Percentiles rank a stretch among this genome's conserved stretches.
These are phyloP conservation scores for Garrulus glandarius DNA, from an alignment of 2,797 vertebrate genomes.

Conservation along the genomic window DNA sequence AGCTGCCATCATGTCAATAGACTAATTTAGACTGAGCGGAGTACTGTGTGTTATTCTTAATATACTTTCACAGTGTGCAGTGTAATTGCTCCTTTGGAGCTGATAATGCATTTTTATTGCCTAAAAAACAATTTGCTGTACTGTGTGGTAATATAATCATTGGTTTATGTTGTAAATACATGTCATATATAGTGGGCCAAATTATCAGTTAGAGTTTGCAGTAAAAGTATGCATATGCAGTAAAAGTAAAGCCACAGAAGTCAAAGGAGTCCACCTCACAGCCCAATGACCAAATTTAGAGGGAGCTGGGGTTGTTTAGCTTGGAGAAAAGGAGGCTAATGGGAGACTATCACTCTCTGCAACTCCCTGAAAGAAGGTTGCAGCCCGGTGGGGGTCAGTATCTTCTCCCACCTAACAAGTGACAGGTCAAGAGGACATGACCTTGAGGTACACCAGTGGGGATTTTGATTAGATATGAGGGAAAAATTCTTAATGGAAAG, in stretches of 20 bases:
- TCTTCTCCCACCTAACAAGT: neutral
- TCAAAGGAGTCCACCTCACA: neutral
- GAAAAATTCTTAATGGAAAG: neutral
- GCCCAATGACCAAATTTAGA: neutral
- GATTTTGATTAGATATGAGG: neutral
- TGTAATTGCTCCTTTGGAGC: slow-evolving; percentile 67
- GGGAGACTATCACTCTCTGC: neutral
- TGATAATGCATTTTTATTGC: slow-evolving; percentile 64
- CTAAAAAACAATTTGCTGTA: slow-evolving; percentile 45
- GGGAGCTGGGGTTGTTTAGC: neutral
- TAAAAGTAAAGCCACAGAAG: neutral
- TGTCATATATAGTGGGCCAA: neutral
- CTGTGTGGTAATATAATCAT: slow-evolving; percentile 6
- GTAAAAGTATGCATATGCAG: neutral
- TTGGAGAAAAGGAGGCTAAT: neutral
- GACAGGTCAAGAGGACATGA: neutral
- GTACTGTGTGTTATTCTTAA: slow-evolving; percentile 51
- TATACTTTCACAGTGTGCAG: slow-evolving; percentile 41
- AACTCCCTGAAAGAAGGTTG: neutral
- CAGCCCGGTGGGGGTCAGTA: neutral
- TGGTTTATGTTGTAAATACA: slow-evolving; percentile 38
- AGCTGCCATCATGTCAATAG: neutral
- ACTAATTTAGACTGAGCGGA: slow-evolving; percentile 31
- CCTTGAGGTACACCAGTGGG: neutral
- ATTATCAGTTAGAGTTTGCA: neutral